Base-by-base conservation (phyloP, 2,888 invertebrate genomes). In the Alloplasta piceator region DNA sequence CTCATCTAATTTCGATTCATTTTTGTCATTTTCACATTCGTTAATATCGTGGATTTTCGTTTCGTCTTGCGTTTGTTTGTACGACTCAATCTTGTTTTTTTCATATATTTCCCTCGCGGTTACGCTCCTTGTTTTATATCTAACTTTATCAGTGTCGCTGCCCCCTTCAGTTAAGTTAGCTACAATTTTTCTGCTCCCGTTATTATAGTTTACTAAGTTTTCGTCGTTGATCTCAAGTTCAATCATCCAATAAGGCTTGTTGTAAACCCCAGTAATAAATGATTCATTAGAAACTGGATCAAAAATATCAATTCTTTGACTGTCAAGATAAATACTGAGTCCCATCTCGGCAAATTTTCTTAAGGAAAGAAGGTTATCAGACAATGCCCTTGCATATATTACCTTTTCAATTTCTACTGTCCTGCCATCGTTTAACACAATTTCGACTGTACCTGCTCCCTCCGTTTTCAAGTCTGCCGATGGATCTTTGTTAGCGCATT, bases 281-380 rank as follows among this genome's bases (percentile, higher is more conserved):
- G 50, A 66, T 39, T 83, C 64, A 41, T 83, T 63, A 1, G 74
- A 72, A 5, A 39, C 38, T 7, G 70, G 79, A 66, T 82, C 75
- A 16, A 70, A 80, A 58, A 82, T 78, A 26, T 74, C 56, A 39
- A 79, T 72, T 66, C 6, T 16, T 55, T 64, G 39, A 63, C 67
- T 83, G 48, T 84, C 81, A 50, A 84, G 39, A 64, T 83, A 78
- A 36, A 84, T 83, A 12, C 73, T 39, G n/a, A 83, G 73, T 7
- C 83, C 82, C 56, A 74, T 71, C 10, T 84, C 83, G 48, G 67
- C 84, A 56, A 85, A 78, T 50, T 71, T 80, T 71, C 86, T 72
- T 4, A 85, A 56, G 6, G 85, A 86, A 41, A 86, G 60, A 10
- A 86, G 50, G 68, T 87, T 87, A 10, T 86, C 82, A 38, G 85